Percentiles rank a stretch among this genome's conserved stretches.
Evolutionary conservation across 2,113 vertebrate genomes (phyloP).

Genomic region (Gobiocypris rarus): DNA sequence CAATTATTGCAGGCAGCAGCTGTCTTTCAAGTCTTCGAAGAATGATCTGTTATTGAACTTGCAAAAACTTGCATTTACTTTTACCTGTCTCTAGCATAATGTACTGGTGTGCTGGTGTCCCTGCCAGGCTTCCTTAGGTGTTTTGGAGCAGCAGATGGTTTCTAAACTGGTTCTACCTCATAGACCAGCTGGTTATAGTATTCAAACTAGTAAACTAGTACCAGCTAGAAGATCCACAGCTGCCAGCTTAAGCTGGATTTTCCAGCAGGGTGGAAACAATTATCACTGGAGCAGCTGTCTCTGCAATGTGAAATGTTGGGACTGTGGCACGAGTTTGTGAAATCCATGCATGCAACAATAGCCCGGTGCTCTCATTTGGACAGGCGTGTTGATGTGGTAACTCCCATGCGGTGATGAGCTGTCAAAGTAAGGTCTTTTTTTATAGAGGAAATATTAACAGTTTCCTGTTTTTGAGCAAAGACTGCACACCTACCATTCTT

Average conservation of each 20-base stretch:
- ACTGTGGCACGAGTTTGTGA: constrained; percentile 35
- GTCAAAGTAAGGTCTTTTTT: constrained; percentile 26
- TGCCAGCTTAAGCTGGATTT: neutral
- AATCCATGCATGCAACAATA: neutral
- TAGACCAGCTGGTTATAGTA: neutral
- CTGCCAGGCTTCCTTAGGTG: neutral
- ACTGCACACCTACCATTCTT: constrained; percentile 39
- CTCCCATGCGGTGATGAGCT: neutral
- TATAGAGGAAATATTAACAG: constrained; percentile 63
- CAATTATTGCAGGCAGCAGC: neutral
- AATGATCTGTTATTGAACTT: neutral
- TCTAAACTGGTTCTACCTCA: neutral
- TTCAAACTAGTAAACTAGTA: neutral
- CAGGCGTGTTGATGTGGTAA: neutral
- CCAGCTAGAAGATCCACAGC: neutral
- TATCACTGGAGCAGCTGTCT: constrained; percentile 11
- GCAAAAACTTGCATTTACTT: neutral
- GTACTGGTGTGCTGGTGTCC: neutral
- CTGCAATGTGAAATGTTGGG: constrained; percentile 22
- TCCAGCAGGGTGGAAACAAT: constrained; percentile 23
- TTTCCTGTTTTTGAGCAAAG: constrained; percentile 67
- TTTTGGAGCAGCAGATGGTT: neutral
- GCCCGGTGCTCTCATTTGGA: neutral
- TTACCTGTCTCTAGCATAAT: neutral
- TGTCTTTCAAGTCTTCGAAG: neutral